Conservation (phyloP, 2,888 invertebrate genomes). For the Sicus ferrugineus region DNA sequence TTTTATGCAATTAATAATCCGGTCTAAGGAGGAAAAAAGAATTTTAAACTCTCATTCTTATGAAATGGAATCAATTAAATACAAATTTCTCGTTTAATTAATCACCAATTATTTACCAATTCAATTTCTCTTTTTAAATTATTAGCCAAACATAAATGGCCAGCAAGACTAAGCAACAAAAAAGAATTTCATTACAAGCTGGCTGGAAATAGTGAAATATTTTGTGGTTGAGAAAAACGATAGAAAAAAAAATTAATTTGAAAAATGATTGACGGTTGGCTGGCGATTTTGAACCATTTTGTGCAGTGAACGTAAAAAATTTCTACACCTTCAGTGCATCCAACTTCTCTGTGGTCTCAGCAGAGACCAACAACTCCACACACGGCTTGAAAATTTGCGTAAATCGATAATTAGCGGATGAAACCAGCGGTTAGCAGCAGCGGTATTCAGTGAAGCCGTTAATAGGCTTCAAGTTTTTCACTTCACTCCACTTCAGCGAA, state of each 20-base stretch:
- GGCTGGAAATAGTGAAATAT: too few species aligned
- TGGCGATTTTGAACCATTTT: neutral
- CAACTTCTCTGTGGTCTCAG: neutral
- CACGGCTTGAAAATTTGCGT: neutral
- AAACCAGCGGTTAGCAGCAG: neutral
- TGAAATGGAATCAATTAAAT: too few species aligned
- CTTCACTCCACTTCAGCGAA: too few species aligned
- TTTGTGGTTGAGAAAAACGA: too few species aligned
- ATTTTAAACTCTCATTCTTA: too few species aligned
- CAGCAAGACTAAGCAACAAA: neutral
- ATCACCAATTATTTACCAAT: too few species aligned
- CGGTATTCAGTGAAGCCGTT: neutral
- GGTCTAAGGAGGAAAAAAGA: too few species aligned
- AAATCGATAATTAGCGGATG: neutral
- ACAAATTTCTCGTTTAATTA: too few species aligned
- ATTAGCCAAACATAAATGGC: neutral
- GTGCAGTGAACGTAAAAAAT: neutral
- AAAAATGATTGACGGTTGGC: neutral
- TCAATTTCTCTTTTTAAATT: too few species aligned
- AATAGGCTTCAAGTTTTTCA: slow-evolving; percentile 12
- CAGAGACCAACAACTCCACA: neutral
- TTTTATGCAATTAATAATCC: too few species aligned
- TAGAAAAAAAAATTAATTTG: too few species aligned
- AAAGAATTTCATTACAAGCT: neutral
- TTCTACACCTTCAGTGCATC: neutral